Evolutionary conservation across 1,140 invertebrate species (phyloP).

Genomic region (Elysia chlorotica): DNA sequence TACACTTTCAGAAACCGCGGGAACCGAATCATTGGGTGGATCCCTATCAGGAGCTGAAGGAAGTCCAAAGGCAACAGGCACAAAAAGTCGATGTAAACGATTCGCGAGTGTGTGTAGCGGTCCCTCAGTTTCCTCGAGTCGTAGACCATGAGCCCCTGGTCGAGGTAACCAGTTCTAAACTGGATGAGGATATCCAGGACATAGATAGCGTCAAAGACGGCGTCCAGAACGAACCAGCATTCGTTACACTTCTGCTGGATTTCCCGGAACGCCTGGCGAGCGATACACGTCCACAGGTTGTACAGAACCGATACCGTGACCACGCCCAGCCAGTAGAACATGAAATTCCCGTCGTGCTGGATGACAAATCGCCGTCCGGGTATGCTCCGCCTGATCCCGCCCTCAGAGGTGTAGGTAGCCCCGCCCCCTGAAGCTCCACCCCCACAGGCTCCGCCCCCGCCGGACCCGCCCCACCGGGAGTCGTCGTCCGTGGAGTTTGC

Average conservation of each 20-base stretch:
- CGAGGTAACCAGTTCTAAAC: constrained; percentile 92
- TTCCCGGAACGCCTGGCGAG: constrained; percentile 91
- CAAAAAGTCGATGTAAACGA: constrained; percentile 84
- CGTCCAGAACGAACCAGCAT: constrained; percentile 83
- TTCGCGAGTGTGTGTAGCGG: constrained; percentile 84
- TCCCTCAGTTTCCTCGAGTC: constrained; percentile 86
- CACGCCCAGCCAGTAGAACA: constrained; percentile 92
- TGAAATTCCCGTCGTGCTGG: constrained; percentile 93
- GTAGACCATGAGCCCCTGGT: constrained; percentile 93
- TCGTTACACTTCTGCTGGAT: constrained; percentile 70
- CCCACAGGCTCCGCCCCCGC: no score
- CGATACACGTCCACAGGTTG: constrained; percentile 94
- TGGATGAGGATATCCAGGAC: constrained; percentile 86
- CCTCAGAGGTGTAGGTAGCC: constrained; percentile 49
- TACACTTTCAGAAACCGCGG: constrained; percentile 76
- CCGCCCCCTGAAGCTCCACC: no score
- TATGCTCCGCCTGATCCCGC: constrained; percentile 25
- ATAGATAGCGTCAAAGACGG: constrained; percentile 84
- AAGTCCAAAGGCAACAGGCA: constrained; percentile 86
- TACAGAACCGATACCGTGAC: constrained; percentile 89
- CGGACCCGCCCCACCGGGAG: no score
- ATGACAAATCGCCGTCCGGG: constrained; percentile 69
- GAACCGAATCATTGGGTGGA: constrained; percentile 62
- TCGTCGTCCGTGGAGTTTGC: constrained; percentile 3
- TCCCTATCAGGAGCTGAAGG: constrained; percentile 68